Evolutionary conservation across 2,888 invertebrate species (phyloP).

Genomic region (Eurytoma californica): DNA sequence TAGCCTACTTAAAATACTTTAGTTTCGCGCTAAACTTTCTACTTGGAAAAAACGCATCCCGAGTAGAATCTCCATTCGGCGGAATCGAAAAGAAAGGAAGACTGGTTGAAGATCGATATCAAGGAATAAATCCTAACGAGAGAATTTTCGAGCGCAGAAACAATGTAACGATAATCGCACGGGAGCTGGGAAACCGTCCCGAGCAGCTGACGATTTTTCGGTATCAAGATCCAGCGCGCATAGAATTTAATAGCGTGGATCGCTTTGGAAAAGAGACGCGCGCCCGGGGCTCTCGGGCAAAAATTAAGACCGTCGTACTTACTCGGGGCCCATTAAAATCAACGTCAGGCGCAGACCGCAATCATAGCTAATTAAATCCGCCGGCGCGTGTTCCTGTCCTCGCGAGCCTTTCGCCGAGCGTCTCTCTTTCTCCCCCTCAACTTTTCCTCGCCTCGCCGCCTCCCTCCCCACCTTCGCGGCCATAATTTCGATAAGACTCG

Average conservation of each 20-base stretch:
- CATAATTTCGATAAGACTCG: background rate
- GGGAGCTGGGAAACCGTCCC: background rate
- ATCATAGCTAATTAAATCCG: slow-evolving; percentile 64
- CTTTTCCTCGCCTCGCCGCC: background rate
- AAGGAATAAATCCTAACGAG: too few species aligned
- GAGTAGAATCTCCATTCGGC: too few species aligned
- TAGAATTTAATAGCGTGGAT: slow-evolving; percentile 3
- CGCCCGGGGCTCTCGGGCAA: background rate
- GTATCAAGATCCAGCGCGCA: background rate
- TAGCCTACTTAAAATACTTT: too few species aligned
- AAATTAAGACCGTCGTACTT: slow-evolving; percentile 33
- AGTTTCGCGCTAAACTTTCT: too few species aligned
- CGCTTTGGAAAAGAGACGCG: background rate
- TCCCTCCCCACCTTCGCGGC: background rate
- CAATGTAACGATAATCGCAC: background rate
- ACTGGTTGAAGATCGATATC: too few species aligned
- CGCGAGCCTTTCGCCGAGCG: background rate
- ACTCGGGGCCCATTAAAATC: slow-evolving; percentile 44
- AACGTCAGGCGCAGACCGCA: slow-evolving; percentile 51
- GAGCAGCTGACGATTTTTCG: slow-evolving; percentile 5
- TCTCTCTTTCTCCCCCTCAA: background rate
- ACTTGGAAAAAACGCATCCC: too few species aligned
- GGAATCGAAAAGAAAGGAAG: too few species aligned
- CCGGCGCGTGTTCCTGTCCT: slow-evolving; percentile 46
- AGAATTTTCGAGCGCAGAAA: too few species aligned